Percentiles rank a stretch among this genome's conserved stretches.
phyloP scores from a whole-genome alignment of 2,797 vertebrate species.

The Intellagama lesueurii region DNA sequence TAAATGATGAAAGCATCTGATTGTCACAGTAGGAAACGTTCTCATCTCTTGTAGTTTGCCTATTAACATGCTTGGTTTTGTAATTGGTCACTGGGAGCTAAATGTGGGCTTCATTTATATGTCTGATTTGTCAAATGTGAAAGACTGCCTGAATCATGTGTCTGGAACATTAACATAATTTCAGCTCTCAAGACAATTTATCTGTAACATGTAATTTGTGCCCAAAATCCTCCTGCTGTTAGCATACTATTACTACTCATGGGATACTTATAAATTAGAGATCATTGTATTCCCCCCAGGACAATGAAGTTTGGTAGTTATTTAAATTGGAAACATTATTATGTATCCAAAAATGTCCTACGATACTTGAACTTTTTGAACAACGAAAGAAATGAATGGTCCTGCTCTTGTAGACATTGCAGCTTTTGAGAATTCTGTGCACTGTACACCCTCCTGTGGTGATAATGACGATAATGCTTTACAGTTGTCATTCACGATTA shows the following conservation, averaged over 20 bases:
- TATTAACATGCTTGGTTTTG: no score
- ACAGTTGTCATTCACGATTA: slow-evolving; percentile 38
- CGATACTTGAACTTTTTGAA: slow-evolving; percentile 28
- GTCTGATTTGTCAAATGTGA: no score
- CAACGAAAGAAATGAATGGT: slow-evolving; percentile 1
- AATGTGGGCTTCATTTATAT: no score
- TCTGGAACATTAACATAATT: no score
- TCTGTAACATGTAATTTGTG: background rate
- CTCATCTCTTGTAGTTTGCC: no score
- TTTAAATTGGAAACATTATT: background rate
- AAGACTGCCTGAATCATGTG: no score
- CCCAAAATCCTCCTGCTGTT: background rate
- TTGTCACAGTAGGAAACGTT: no score
- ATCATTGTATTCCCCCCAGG: background rate
- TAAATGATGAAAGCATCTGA: no score
- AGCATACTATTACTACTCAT: background rate
- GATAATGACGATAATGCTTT: slow-evolving; percentile 30
- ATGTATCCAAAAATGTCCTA: background rate
- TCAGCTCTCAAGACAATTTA: no score
- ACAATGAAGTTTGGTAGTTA: background rate
- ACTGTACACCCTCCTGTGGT: slow-evolving; percentile 25
- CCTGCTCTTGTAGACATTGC: background rate
- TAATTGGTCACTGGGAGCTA: no score
- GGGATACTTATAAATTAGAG: background rate
- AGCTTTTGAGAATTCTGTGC: background rate